Base-by-base conservation (phyloP, 2,888 invertebrate genomes). In the Panopea generosa region DNA sequence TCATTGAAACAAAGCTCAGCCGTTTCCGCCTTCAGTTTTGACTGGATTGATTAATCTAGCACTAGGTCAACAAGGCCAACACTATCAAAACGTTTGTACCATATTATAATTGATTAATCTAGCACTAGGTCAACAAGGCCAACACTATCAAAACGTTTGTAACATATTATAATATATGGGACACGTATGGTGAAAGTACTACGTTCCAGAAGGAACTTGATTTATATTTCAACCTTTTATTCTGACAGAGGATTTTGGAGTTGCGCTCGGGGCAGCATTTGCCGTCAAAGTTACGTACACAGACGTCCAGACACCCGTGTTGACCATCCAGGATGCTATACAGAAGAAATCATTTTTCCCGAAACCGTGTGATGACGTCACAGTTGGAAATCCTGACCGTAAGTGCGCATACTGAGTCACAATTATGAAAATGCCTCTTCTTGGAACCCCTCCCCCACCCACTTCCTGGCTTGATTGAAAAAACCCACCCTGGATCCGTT, bases 271-370 rank as follows among this genome's bases (percentile, higher is more conserved):
- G 9, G 93, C 92, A 3, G 90, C 89, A 0, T 83, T 84, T 38
- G 75, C 84, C 55, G 93, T 93, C 0, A 87, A 90, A 68, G 91
- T 93, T 3, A 89, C 85, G 0, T 93, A 93, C 85, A 88, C 78
- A 6, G 84, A 92, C 66, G 76, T 90, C 1, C 74, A 91, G 77
- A 84, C 84, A 18, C 93, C 93, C 0, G 82, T 93, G 20, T 69
- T 92, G 2, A 85, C 85, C 40, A 83, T 93, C 14, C 78, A 84
- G 29, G 90, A 91, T 3, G 93, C 91, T 18, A 85, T 93, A 2
- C 45, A 82, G 33, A 76, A 86, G 40, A 71, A 84, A 20, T 87
- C 89, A 0, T 90, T 90, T 82, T 89, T 88, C 52, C 86, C 87
- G 0, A 74, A 76, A n/a, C 82, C 80, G 9, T 77, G 74, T 29